phyloP scores from a whole-genome alignment of 2,888 invertebrate species.

The Dolomedes plantarius region DNA sequence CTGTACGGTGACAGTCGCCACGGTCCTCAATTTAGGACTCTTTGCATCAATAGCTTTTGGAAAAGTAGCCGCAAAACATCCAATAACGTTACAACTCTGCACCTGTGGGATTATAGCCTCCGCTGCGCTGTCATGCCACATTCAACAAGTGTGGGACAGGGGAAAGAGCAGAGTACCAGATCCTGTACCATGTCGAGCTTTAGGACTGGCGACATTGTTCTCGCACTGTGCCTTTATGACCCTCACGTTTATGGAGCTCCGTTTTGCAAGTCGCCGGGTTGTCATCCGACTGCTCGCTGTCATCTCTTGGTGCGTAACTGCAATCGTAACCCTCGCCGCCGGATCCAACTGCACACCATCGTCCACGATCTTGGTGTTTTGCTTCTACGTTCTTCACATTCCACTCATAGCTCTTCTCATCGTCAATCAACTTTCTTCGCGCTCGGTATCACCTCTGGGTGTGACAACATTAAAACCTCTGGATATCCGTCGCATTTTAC shows the following conservation, averaged over 20 bases:
- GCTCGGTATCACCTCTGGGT: neutral
- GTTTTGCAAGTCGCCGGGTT: neutral
- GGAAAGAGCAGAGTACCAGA: neutral
- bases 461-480: neutral
- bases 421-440: neutral
- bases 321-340: neutral
- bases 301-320: neutral
- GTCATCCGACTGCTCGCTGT: neutral
- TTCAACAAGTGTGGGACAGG: neutral
- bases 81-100: neutral
- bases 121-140: neutral
- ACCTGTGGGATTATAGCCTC: neutral
- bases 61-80: neutral
- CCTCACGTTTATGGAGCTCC: neutral
- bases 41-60: neutral
- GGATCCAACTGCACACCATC: neutral
- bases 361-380: neutral
- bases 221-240: neutral
- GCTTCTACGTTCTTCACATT: neutral
- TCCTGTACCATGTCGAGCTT: neutral
- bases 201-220: neutral
- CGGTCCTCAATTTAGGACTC: neutral
- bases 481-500: neutral
- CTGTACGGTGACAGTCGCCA: neutral
- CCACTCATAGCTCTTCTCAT: neutral